Evolutionary conservation across 2,888 invertebrate species (phyloP), one percentile per base, ranked within the genome.

Genomic region (Argynnis bischoffii): DNA sequence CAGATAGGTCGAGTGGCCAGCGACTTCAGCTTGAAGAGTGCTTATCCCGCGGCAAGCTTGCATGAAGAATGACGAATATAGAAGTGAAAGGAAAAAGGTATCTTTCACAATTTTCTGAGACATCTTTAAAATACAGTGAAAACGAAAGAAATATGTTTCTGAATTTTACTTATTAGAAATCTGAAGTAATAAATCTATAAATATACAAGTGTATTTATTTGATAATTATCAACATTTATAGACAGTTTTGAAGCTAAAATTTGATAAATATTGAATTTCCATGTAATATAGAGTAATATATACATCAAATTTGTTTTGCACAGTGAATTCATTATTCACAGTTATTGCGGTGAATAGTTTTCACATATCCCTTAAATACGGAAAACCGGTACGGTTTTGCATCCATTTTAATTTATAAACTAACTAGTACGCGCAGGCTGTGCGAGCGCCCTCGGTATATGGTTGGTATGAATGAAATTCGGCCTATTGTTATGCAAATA

Each of bases 401-500:
- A 69, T 71, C 66, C 63, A 71, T 71, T 71, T 71, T 69, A 69
- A 72, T 67, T 60, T 71, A 69, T 67, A 55, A 66, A 67, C 60
- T 69, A 72, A 66, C 66, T 69, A 63, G 55, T 63, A 60, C 69
- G 72, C 68, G 66, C 56, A 63, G 59, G 65, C 64, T 70, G 68
- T 56, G 48, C 55, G 55, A 66, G 26, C 63, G 61, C 66, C 48
- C 65, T 69, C 65, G 66, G 69, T 69, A 53, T 60, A 57, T 60
- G 63, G 67, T 69, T 67, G 71, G 68, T 68, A 86, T 85, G 83
- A 88, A 86, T 89, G 87, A 87, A 86, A 85, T 87, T 86, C 83
- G 81, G 79, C 81, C 85, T 85, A 92, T 92, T 92, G 90, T 92
- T 86, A 92, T 92, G 91, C 88, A 92, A 92, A 92, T 91, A 89